Evolutionary conservation across 1,140 invertebrate species (phyloP).

Genomic region (Bombus fervidus): DNA sequence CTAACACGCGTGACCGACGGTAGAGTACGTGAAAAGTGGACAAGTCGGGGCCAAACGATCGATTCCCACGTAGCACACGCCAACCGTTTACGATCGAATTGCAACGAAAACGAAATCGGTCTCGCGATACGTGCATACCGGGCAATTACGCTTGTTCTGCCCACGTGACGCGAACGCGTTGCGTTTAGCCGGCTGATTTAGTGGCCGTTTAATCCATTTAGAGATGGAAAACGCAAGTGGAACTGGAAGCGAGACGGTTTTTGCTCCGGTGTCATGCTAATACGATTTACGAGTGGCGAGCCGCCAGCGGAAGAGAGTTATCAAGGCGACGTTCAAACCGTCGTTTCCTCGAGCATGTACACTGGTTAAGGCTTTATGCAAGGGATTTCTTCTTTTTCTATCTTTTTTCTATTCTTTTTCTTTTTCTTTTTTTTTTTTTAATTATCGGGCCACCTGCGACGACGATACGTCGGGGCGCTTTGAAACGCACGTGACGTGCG

Average conservation of each 20-base stretch:
- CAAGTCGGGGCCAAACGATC: not conserved
- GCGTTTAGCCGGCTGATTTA: constrained; percentile 45
- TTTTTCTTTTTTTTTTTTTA: not conserved
- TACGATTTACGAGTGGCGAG: constrained; percentile 45
- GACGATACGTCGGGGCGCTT: not conserved
- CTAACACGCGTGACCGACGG: constrained; percentile 14
- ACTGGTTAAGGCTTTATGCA: not conserved
- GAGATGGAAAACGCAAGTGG: constrained; percentile 35
- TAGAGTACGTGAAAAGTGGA: not conserved
- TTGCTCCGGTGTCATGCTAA: constrained; percentile 38
- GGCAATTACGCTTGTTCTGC: constrained; percentile 38
- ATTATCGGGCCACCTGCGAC: not conserved
- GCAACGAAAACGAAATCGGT: constrained; percentile 8
- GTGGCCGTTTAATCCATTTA: constrained; percentile 42
- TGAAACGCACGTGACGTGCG: not conserved
- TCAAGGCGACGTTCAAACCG: constrained; percentile 35
- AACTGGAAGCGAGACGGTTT: constrained; percentile 8
- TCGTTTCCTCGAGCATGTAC: not conserved
- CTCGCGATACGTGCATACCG: not conserved
- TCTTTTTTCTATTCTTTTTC: not conserved
- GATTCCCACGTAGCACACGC: not conserved
- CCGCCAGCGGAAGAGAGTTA: constrained; percentile 32
- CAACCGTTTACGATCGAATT: constrained; percentile 18
- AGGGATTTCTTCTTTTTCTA: not conserved
- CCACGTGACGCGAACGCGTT: constrained; percentile 37